These are phyloP conservation scores for Metellina segmentata DNA, from an alignment of 2,888 invertebrate species.

Conservation along the genomic window DNA sequence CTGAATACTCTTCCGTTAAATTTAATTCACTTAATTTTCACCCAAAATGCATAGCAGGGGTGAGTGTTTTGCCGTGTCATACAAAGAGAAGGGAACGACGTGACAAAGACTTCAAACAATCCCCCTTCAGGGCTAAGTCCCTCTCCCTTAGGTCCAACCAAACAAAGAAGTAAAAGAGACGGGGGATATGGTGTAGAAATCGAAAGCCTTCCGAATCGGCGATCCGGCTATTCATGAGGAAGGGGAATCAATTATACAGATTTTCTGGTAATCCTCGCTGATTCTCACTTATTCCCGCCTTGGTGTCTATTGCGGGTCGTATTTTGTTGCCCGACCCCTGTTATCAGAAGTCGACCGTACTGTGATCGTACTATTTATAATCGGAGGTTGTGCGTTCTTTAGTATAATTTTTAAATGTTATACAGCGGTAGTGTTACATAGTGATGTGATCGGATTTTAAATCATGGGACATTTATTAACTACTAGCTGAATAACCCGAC, in stretches of 20 bases:
- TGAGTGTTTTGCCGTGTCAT: no score
- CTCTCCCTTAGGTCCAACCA: not conserved
- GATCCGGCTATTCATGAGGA: not conserved
- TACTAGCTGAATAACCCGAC: no score
- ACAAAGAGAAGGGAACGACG: not conserved
- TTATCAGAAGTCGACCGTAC: not conserved
- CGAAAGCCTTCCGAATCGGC: slow-evolving; percentile 12
- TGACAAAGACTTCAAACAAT: not conserved
- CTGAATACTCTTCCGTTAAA: no score
- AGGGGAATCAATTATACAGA: slow-evolving; percentile 19
- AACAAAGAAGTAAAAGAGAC: slow-evolving; percentile 3
- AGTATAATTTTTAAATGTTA: no score
- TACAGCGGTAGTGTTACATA: no score
- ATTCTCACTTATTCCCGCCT: not conserved
- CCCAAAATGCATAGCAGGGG: no score
- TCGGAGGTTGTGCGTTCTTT: no score
- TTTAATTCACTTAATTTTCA: no score
- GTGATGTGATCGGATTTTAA: no score
- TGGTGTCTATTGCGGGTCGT: not conserved
- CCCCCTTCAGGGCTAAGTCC: not conserved
- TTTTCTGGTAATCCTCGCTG: slow-evolving; percentile 11
- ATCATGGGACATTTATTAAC: no score
- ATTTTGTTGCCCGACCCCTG: not conserved
- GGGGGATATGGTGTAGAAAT: slow-evolving; percentile 14
- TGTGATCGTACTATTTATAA: not conserved